Evolutionary conservation across 2,113 vertebrate species (phyloP).

Genomic region (Neomonachus schauinslandi): DNA sequence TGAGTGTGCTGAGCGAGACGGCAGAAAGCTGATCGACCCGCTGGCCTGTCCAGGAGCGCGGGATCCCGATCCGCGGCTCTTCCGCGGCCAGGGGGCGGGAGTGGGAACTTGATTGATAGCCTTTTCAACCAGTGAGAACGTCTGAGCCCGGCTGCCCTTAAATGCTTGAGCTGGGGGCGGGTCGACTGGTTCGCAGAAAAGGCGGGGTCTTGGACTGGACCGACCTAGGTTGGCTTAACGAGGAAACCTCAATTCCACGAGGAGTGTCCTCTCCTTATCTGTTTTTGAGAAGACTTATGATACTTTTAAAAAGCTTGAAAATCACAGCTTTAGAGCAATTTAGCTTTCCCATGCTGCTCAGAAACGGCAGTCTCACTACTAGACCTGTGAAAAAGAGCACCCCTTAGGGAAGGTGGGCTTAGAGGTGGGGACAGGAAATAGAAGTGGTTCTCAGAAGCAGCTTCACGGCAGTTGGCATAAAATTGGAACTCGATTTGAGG

Average conservation of each 20-base stretch:
- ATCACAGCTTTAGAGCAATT: not conserved
- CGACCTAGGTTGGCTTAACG: not conserved
- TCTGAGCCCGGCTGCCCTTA: not conserved
- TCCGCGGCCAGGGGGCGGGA: not conserved
- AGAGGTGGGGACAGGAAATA: not conserved
- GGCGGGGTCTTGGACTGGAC: not conserved
- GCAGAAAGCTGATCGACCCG: not conserved
- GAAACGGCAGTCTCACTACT: not conserved
- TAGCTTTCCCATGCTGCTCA: not conserved
- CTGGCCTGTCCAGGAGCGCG: fast-evolving
- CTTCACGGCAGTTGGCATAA: not conserved
- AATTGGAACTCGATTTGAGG: conserved; percentile 10
- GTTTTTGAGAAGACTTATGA: not conserved
- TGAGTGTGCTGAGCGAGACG: not conserved
- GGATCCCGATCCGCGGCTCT: fast-evolving
- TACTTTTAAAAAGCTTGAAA: not conserved
- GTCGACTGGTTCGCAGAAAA: not conserved
- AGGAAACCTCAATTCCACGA: not conserved
- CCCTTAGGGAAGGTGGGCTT: not conserved
- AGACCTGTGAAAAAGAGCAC: not conserved
- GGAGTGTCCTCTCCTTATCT: not conserved
- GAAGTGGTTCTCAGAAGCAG: not conserved
- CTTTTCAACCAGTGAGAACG: not conserved
- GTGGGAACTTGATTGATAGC: not conserved
- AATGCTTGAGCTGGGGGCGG: not conserved